Evolutionary conservation across 2,888 invertebrate genomes (phyloP).

Genomic region (Stomorhina lunata): DNA sequence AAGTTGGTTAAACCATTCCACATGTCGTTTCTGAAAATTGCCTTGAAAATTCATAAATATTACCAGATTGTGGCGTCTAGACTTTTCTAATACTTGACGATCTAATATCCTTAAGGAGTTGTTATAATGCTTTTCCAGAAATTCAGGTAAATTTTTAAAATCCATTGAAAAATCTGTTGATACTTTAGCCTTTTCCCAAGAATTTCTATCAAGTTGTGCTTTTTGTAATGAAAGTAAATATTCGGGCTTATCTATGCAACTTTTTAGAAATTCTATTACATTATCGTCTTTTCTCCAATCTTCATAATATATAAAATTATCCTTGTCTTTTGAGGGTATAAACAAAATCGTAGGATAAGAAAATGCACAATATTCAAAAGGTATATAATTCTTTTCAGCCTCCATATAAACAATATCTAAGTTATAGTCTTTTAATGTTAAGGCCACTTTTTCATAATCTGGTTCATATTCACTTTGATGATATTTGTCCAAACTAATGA

Average conservation of each 20-base stretch:
- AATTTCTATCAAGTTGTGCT: neutral
- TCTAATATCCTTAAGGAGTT: neutral
- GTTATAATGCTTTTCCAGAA: neutral
- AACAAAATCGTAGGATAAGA: slow-evolving; percentile 46
- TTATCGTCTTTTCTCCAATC: neutral
- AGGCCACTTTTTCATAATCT: slow-evolving; percentile 38
- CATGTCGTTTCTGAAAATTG: neutral
- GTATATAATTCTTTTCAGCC: slow-evolving; percentile 45
- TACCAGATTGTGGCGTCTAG: neutral
- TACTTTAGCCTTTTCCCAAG: neutral
- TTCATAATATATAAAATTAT: slow-evolving; percentile 38
- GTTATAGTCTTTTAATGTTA: slow-evolving; percentile 59
- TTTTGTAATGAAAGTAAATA: neutral
- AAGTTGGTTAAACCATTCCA: neutral
- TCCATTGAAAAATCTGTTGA: neutral
- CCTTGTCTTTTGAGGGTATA: slow-evolving; percentile 41
- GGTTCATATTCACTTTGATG: neutral
- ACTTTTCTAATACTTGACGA: neutral
- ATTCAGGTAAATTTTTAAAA: neutral
- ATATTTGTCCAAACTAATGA: neutral
- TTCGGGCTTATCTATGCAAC: neutral
- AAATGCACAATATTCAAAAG: slow-evolving; percentile 62
- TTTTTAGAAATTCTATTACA: slow-evolving; percentile 25
- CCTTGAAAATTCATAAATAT: slow-evolving; percentile 23
- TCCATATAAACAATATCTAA: slow-evolving; percentile 65